Evolutionary conservation across 2,888 invertebrate species (phyloP).

Genomic region (Pharmacophagus antenor): DNA sequence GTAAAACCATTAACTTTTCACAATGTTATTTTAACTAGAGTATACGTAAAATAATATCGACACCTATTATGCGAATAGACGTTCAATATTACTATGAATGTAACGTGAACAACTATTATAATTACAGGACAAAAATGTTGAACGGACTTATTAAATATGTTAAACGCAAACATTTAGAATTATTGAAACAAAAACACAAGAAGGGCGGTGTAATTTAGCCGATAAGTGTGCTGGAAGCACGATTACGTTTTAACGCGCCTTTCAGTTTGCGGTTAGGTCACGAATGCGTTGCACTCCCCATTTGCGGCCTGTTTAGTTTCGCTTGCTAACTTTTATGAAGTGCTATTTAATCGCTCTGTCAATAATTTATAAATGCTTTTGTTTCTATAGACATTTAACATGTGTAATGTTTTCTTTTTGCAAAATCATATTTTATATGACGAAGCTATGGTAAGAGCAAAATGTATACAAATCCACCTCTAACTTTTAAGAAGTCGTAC

Average conservation of each 20-base stretch:
- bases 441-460: no score
- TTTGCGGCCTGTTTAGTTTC: conserved; percentile 37
- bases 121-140: conserved; percentile 12
- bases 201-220: conserved; percentile 28
- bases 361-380: conserved; percentile 4
- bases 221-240: conserved; percentile 24
- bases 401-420: neutral
- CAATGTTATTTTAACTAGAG: conserved; percentile 5
- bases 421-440: no score
- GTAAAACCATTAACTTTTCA: neutral
- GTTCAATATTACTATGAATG: conserved; percentile 9
- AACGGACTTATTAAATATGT: neutral
- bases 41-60: conserved; percentile 17
- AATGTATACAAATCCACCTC: no score
- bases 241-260: conserved; percentile 27
- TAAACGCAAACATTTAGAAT: conserved; percentile 21
- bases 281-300: conserved; percentile 23
- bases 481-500: no score
- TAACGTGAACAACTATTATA: conserved; percentile 13
- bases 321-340: conserved; percentile 41
- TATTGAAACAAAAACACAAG: conserved; percentile 25
- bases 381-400: neutral
- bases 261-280: conserved; percentile 31
- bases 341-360: conserved; percentile 34
- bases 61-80: neutral